Evolutionary conservation across 2,888 invertebrate genomes (phyloP).

Genomic region (Monoplex corrugatus): DNA sequence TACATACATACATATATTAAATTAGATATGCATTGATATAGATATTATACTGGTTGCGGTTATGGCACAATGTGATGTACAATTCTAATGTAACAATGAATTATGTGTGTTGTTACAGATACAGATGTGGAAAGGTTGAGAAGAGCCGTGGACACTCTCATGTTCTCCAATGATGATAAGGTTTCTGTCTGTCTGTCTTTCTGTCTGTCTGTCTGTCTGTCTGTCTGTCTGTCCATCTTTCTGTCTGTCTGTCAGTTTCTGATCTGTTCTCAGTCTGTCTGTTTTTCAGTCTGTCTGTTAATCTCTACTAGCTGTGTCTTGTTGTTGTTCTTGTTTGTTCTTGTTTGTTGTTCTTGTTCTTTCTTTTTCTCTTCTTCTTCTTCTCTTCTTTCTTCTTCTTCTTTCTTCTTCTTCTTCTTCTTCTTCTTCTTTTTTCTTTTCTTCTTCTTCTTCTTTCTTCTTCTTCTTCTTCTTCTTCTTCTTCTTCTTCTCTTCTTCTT

Average conservation of each 20-base stretch:
- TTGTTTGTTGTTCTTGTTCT: neutral
- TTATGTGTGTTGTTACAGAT: neutral
- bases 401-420: neutral
- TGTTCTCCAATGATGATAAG: slow-evolving; percentile 33
- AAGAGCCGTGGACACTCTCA: slow-evolving; percentile 20
- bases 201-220: neutral
- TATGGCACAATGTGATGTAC: neutral
- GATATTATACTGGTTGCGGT: too few relatives aligned
- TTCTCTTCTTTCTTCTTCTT: neutral
- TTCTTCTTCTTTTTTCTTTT: neutral
- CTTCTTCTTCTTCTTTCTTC: too few relatives aligned
- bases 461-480: neutral
- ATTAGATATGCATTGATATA: too few relatives aligned
- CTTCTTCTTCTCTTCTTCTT: neutral
- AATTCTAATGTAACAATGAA: too few relatives aligned
- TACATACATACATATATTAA: too few relatives aligned
- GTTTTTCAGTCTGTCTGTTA: neutral
- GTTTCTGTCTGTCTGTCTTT: neutral
- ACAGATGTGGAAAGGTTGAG: slow-evolving; percentile 2
- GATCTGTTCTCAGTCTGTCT: neutral
- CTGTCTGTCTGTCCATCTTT: neutral
- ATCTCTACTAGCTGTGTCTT: neutral
- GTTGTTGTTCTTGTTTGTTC: neutral
- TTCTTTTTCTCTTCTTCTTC: neutral
- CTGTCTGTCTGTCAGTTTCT: neutral